These are phyloP conservation scores for Anguilla japonica DNA, from an alignment of 2,113 vertebrate species.

Conservation along the genomic window DNA sequence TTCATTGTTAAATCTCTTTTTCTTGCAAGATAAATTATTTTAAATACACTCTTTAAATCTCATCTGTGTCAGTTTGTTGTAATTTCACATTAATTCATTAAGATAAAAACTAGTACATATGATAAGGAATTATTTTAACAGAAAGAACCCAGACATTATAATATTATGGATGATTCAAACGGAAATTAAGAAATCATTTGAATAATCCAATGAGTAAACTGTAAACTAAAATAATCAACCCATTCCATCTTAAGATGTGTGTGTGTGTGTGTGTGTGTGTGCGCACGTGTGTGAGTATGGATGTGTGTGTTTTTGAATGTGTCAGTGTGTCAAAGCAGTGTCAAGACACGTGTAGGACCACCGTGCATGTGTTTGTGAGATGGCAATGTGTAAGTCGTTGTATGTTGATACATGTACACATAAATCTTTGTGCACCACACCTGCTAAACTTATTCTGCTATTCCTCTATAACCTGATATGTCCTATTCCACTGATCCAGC, in stretches of 20 bases:
- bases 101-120: constrained; percentile 76
- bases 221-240: constrained; percentile 63
- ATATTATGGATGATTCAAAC: constrained; percentile 72
- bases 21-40: constrained; percentile 54
- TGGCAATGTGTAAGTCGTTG: constrained; percentile 38
- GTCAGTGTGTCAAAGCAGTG: neutral
- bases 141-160: constrained; percentile 54
- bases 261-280: constrained; percentile 53
- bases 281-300: constrained; percentile 46
- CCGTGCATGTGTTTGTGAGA: constrained; percentile 37
- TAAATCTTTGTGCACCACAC: neutral
- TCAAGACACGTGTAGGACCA: neutral
- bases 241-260: constrained; percentile 46
- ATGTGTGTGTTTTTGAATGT: constrained; percentile 35
- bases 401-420: neutral
- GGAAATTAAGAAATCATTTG: constrained; percentile 72
- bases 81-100: constrained; percentile 66
- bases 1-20: constrained; percentile 69
- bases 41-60: constrained; percentile 62
- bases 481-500: too few relatives aligned
- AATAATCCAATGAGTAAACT: constrained; percentile 67
- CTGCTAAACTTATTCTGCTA: neutral
- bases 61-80: constrained; percentile 68
- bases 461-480: constrained; percentile 10
- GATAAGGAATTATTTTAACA: constrained; percentile 54